Evolutionary conservation across 2,113 vertebrate species (phyloP).

Genomic region (Crotalus helleri): DNA sequence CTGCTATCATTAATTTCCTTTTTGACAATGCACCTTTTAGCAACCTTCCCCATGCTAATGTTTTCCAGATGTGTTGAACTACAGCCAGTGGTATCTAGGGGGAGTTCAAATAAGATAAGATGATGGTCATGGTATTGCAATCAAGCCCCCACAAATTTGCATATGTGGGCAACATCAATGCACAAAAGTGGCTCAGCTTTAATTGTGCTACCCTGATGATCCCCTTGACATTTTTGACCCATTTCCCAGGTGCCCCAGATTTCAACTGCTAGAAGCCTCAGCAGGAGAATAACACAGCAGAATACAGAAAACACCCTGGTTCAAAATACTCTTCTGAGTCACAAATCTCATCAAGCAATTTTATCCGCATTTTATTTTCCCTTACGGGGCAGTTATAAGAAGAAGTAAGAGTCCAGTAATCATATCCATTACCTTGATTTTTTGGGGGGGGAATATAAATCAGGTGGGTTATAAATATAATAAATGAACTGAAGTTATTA

Average conservation of each 20-base stretch:
- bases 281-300: background rate
- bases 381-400: background rate
- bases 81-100: background rate
- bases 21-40: background rate
- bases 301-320: background rate
- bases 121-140: background rate
- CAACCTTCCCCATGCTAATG: background rate
- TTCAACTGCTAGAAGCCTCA: background rate
- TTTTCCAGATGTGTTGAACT: background rate
- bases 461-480: background rate
- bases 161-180: background rate
- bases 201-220: background rate
- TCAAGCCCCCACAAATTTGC: background rate
- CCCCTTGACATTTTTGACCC: background rate
- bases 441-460: background rate
- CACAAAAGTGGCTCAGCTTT: background rate
- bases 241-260: background rate
- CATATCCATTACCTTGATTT: background rate
- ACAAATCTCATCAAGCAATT: background rate
- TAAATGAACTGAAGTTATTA: slow-evolving; percentile 9
- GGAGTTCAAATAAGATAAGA: background rate
- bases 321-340: background rate
- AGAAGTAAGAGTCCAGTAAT: background rate
- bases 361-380: background rate
- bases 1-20: slow-evolving; percentile 43